phyloP scores from a whole-genome alignment of 2,888 invertebrate genomes.

The Pandemis heparana region DNA sequence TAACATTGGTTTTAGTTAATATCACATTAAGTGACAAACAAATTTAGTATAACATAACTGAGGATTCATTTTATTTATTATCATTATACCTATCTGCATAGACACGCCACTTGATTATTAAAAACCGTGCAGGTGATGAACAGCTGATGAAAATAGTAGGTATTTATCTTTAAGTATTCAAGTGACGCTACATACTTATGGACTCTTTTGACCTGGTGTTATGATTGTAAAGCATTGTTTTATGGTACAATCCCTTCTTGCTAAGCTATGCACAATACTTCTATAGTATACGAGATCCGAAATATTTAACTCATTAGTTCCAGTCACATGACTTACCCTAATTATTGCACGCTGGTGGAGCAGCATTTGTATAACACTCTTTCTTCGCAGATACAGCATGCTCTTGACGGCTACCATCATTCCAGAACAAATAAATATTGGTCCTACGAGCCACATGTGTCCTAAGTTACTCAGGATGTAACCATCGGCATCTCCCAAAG shows the following conservation, averaged over 20 bases:
- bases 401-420: conserved; percentile 89
- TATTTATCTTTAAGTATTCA: conserved; percentile 6
- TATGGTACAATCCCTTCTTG: neutral
- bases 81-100: no score
- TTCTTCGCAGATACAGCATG: conserved; percentile 87
- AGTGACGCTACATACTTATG: neutral
- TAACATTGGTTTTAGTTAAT: no score
- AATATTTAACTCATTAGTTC: neutral
- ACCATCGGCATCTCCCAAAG: conserved; percentile 87
- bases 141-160: neutral
- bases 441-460: conserved; percentile 89
- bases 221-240: neutral
- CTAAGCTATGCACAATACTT: neutral
- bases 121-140: neutral
- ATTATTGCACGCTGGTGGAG: conserved; percentile 87
- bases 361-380: conserved; percentile 88
- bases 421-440: conserved; percentile 88
- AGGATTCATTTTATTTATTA: neutral
- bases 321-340: conserved; percentile 74
- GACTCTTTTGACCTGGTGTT: neutral
- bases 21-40: no score
- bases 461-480: conserved; percentile 87
- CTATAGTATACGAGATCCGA: neutral
- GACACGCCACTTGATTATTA: no score
- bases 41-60: no score